Percentiles rank a stretch among this genome's conserved stretches.
Conservation (phyloP, 2,113 vertebrate species). For the Ptyas mucosa region DNA sequence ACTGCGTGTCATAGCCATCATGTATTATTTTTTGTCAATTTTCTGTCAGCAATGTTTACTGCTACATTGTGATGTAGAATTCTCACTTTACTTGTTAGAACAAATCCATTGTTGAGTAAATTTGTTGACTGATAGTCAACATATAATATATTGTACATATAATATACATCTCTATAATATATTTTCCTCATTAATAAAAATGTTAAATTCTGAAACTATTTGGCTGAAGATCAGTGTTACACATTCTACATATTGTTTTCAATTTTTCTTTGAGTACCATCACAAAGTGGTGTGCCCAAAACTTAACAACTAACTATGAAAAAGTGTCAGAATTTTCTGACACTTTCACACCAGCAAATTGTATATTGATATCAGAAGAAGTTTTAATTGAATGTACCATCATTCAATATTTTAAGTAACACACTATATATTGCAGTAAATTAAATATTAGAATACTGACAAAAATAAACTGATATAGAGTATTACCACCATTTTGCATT, state of each 20-base stretch:
- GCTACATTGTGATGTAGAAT: conserved; percentile 33
- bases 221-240: conserved; percentile 14
- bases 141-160: no score
- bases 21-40: conserved; percentile 37
- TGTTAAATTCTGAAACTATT: background rate
- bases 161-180: conserved; percentile 1
- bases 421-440: background rate
- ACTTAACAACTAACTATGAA: background rate
- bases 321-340: background rate
- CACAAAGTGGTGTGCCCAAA: background rate
- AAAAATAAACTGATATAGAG: background rate
- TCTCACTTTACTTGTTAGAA: conserved; percentile 3
- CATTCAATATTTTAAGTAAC: background rate
- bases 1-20: conserved; percentile 33
- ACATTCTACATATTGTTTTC: background rate
- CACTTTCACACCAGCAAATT: background rate
- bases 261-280: background rate
- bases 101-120: conserved; percentile 22
- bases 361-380: background rate
- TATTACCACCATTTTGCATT: background rate
- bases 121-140: background rate
- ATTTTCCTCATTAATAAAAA: background rate
- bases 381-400: background rate
- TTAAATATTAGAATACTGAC: background rate
- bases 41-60: conserved; percentile 36